These are phyloP conservation scores for Chiroxiphia lanceolata DNA, from an alignment of 2,797 vertebrate genomes.

Conservation along the genomic window DNA sequence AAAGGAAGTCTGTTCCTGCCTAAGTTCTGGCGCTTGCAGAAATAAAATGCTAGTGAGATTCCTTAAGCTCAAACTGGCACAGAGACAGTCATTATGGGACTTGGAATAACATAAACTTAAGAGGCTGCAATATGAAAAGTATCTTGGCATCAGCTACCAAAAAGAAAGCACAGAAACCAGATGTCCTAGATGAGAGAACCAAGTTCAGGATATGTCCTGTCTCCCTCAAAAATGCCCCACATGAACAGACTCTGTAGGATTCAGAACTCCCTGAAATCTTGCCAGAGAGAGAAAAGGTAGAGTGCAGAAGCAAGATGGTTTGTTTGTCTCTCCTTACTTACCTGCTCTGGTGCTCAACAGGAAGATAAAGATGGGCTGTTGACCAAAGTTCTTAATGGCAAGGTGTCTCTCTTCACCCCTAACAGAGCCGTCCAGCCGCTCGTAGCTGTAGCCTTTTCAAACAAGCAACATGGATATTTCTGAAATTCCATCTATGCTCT, in stretches of 20 bases:
- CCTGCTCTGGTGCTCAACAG: constrained; percentile 93
- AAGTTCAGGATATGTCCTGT: background rate
- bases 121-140: background rate
- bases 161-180: constrained; percentile 29
- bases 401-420: constrained; percentile 90
- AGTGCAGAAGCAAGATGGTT: background rate
- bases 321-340: constrained; percentile 53
- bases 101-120: constrained; percentile 19
- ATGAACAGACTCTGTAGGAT: background rate
- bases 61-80: constrained; percentile 23
- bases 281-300: background rate
- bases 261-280: background rate
- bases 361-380: constrained; percentile 87
- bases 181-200: constrained; percentile 7
- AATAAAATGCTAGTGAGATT: constrained; percentile 2
- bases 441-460: constrained; percentile 89
- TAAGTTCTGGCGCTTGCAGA: background rate
- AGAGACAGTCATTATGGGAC: background rate
- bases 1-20: background rate
- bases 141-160: constrained; percentile 10
- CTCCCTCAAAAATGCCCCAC: background rate
- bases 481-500: background rate
- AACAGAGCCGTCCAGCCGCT: constrained; percentile 92
- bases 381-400: constrained; percentile 91
- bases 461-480: background rate